phyloP scores from a whole-genome alignment of 2,888 invertebrate species.

The Bruchidius siliquastri region DNA sequence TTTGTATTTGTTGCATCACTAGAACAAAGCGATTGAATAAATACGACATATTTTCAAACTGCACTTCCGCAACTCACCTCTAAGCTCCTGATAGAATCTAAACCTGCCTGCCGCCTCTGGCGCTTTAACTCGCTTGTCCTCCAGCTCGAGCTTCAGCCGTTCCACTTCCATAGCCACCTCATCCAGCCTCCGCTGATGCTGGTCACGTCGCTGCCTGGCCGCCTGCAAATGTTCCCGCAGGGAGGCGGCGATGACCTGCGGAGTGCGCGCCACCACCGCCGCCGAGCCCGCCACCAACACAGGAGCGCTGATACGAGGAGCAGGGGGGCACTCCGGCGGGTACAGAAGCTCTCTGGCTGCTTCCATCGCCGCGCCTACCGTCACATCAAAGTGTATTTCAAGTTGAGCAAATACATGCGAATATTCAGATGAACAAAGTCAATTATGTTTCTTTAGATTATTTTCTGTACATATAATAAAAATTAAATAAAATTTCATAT shows the following conservation, averaged over 20 bases:
- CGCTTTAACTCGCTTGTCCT: conserved; percentile 55
- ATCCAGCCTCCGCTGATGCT: conserved; percentile 46
- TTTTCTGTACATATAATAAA: too few species aligned
- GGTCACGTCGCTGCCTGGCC: conserved; percentile 41
- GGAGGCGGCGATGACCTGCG: conserved; percentile 51
- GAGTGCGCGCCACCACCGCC: conserved; percentile 46
- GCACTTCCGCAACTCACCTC: conserved; percentile 41
- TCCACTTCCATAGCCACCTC: conserved; percentile 46
- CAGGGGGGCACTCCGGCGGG: conserved; percentile 39
- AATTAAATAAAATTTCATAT: too few species aligned
- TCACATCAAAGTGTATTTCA: neutral
- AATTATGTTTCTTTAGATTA: too few species aligned
- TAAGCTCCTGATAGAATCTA: conserved; percentile 90
- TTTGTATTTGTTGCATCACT: too few species aligned
- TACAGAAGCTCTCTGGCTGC: conserved; percentile 33
- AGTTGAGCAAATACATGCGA: too few species aligned
- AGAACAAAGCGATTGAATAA: too few species aligned
- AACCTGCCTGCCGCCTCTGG: conserved; percentile 76
- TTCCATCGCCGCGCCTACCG: conserved; percentile 30
- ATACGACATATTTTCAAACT: too few species aligned
- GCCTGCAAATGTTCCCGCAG: conserved; percentile 47
- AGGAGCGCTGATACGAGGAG: conserved; percentile 45
- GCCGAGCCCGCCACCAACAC: conserved; percentile 42
- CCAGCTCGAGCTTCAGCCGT: conserved; percentile 45
- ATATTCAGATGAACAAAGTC: too few species aligned